Evolutionary conservation across 2,113 vertebrate species (phyloP).

Genomic region (Stegostoma tigrinum): DNA sequence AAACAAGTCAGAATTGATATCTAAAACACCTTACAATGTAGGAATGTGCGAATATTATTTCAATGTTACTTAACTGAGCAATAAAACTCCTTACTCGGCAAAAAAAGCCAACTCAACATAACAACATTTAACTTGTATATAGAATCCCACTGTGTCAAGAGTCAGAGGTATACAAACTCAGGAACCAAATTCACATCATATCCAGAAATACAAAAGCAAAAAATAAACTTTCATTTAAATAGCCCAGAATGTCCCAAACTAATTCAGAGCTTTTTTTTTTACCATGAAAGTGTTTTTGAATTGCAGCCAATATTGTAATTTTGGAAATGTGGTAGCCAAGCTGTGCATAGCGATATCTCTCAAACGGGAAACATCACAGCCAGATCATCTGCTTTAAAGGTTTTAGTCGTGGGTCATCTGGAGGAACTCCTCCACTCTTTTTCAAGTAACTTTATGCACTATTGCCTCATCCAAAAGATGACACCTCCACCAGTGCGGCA

Average conservation of each 20-base stretch:
- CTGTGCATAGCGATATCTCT: background rate
- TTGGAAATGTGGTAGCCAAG: background rate
- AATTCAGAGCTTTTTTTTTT: background rate
- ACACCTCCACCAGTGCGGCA: too few relatives aligned
- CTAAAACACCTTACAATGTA: background rate
- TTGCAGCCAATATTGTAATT: background rate
- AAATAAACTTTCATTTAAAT: background rate
- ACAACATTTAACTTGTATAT: background rate
- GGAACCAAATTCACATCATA: background rate
- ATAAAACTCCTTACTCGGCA: background rate
- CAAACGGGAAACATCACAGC: background rate
- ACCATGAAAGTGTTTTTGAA: background rate
- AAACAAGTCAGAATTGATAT: conserved; percentile 6
- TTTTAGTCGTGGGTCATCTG: background rate
- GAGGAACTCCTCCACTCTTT: background rate
- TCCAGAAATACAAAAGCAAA: too few relatives aligned
- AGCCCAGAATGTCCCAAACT: background rate
- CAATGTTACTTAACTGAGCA: background rate
- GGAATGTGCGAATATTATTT: background rate
- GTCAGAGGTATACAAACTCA: background rate
- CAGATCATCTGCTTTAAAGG: background rate
- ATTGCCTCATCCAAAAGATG: background rate
- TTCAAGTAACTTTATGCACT: too few relatives aligned
- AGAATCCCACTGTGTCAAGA: background rate
- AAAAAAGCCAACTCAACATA: background rate